Conservation (phyloP, 1,140 invertebrate genomes). For the Caenorhabditis remanei region DNA sequence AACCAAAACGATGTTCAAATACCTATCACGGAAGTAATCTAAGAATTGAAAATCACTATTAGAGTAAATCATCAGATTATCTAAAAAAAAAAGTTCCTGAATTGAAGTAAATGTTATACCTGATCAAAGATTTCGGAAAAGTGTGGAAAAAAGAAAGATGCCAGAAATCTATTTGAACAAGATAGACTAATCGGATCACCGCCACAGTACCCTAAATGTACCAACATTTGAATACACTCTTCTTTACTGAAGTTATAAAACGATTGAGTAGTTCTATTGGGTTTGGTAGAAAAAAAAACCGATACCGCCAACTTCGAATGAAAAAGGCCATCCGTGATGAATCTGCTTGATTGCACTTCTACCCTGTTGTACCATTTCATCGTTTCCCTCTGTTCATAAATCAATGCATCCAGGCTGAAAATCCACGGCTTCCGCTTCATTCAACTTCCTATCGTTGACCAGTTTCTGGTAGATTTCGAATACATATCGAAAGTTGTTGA, state of each 20-base stretch:
- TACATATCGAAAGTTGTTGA: conserved; percentile 12
- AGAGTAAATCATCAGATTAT: not conserved
- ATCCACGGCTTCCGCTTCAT: conserved; percentile 30
- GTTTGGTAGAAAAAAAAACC: no score
- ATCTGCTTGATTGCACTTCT: not conserved
- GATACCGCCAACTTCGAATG: no score
- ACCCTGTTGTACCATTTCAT: not conserved
- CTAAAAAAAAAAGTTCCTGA: not conserved
- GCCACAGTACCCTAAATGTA: no score
- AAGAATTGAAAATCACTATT: not conserved
- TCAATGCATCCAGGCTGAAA: conserved; percentile 34
- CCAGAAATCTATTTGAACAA: no score
- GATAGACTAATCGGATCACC: no score
- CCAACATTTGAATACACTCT: no score
- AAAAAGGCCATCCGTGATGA: no score
- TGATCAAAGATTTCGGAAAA: no score
- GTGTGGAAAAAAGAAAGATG: no score
- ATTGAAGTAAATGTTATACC: no score
- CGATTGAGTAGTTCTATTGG: no score
- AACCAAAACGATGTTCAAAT: not conserved
- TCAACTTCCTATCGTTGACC: conserved; percentile 19
- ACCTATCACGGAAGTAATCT: conserved; percentile 6
- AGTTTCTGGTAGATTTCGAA: conserved; percentile 28
- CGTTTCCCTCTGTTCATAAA: conserved; percentile 2
- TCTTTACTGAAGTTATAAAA: no score